Evolutionary conservation across 2,797 vertebrate genomes (phyloP).

Genomic region (Gambusia yucatana): DNA sequence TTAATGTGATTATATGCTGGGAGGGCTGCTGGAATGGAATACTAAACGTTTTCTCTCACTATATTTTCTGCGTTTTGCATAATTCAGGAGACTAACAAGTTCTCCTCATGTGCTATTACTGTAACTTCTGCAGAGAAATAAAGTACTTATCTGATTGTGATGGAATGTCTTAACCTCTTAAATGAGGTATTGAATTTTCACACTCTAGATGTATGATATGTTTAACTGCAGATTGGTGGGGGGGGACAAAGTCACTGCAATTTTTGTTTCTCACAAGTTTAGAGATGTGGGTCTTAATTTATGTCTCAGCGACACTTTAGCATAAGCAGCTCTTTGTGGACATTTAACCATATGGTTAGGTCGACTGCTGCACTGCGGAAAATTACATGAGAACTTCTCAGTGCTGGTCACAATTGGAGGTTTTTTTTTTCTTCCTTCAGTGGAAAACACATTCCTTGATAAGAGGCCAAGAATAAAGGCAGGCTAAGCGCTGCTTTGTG

Average conservation of each 20-base stretch:
- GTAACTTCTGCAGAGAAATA: not conserved
- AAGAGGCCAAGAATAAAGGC: constrained; percentile 60
- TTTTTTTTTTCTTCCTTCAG: constrained; percentile 52
- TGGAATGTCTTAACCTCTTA: not conserved
- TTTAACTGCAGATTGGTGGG: not conserved
- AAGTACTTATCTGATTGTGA: not conserved
- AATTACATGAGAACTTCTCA: constrained; percentile 67
- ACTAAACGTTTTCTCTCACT: constrained; percentile 7
- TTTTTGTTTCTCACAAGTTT: not conserved
- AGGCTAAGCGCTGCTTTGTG: constrained; percentile 62
- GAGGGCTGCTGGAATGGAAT: not conserved
- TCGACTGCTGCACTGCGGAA: constrained; percentile 59
- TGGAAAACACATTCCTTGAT: constrained; percentile 76
- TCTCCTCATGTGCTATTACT: not conserved
- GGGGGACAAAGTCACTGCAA: not conserved
- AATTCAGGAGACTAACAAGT: constrained; percentile 12
- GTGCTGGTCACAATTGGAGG: constrained; percentile 75
- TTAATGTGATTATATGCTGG: constrained; percentile 8
- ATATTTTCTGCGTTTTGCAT: constrained; percentile 4
- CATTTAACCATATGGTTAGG: constrained; percentile 36
- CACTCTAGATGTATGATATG: not conserved
- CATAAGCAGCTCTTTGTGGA: constrained; percentile 11
- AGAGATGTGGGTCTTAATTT: constrained; percentile 6
- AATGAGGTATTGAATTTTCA: constrained; percentile 3
- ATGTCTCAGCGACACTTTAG: constrained; percentile 21